These are phyloP conservation scores for Polydrusus cervinus DNA, from an alignment of 2,888 invertebrate species.

Conservation along the genomic window DNA sequence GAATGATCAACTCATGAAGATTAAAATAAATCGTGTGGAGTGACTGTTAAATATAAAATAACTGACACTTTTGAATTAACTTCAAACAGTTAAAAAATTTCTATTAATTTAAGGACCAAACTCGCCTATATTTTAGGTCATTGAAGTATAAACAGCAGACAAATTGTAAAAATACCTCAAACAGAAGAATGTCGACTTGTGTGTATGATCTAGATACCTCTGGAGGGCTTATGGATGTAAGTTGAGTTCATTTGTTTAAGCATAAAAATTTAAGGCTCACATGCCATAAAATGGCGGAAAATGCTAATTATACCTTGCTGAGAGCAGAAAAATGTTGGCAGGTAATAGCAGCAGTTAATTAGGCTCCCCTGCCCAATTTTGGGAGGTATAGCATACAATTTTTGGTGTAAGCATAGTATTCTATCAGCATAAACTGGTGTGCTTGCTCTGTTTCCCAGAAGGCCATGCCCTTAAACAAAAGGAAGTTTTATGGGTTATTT, in stretches of 20 bases:
- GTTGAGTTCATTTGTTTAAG: constrained; percentile 64
- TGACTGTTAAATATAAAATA: constrained; percentile 23
- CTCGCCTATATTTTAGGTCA: background rate
- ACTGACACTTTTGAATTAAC: constrained; percentile 23
- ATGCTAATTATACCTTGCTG: constrained; percentile 44
- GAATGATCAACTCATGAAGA: background rate
- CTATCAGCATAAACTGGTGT: background rate
- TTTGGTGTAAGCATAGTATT: background rate
- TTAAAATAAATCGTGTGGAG: constrained; percentile 5
- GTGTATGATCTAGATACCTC: constrained; percentile 84
- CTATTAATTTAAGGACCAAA: constrained; percentile 10
- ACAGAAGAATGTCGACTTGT: constrained; percentile 42
- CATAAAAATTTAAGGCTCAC: constrained; percentile 46
- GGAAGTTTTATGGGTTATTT: background rate
- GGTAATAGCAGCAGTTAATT: constrained; percentile 7
- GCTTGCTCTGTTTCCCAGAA: background rate
- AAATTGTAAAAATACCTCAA: background rate
- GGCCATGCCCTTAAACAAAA: background rate
- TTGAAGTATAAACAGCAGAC: background rate
- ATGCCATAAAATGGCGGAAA: constrained; percentile 60
- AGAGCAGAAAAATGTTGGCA: constrained; percentile 20
- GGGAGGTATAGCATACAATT: background rate
- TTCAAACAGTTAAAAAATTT: constrained; percentile 7
- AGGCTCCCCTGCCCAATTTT: background rate
- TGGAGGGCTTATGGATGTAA: constrained; percentile 91